phyloP scores from a whole-genome alignment of 2,797 vertebrate genomes.

The Coregonus sp. region DNA sequence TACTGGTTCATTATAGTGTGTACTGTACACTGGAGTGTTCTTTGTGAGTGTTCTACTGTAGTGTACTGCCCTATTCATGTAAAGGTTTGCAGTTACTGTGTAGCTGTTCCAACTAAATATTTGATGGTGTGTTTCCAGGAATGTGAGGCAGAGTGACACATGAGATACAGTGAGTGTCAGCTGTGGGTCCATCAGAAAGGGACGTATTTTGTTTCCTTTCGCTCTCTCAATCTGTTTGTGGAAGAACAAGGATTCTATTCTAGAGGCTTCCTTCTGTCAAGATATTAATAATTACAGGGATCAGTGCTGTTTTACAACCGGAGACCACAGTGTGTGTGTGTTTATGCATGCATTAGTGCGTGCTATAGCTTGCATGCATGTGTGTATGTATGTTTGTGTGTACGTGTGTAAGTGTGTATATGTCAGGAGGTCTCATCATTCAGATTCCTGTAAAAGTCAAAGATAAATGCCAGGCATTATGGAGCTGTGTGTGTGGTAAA shows the following conservation, averaged over 20 bases:
- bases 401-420: neutral
- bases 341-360: neutral
- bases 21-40: neutral
- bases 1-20: neutral
- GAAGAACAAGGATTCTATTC: neutral
- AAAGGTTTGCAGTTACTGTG: too few relatives aligned
- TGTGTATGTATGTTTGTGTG: neutral
- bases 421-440: neutral
- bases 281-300: neutral
- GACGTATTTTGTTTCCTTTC: neutral
- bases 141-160: neutral
- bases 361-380: neutral
- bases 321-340: neutral
- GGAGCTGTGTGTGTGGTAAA: neutral
- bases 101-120: too few relatives aligned
- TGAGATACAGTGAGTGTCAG: neutral
- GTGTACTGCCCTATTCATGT: neutral
- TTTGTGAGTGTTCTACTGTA: neutral
- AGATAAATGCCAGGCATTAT: conserved; percentile 5
- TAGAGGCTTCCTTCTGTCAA: neutral
- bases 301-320: neutral
- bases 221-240: neutral
- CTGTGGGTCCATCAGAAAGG: too few relatives aligned
- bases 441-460: neutral
- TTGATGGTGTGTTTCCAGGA: neutral